Evolutionary conservation across 2,113 vertebrate species (phyloP).

Genomic region (Amphiprion percula): DNA sequence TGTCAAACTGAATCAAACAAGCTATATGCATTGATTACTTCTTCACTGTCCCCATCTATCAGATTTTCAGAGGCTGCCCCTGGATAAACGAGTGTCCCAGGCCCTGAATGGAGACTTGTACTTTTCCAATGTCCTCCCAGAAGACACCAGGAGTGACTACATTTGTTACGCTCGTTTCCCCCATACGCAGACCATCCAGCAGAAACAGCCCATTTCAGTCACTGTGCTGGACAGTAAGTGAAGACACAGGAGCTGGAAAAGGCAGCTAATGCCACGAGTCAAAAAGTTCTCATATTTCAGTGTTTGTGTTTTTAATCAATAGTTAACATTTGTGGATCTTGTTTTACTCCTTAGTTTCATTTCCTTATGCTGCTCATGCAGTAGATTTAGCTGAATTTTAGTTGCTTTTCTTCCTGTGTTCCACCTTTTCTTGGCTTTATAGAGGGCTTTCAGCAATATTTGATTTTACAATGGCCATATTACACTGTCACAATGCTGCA

Average conservation of each 20-base stretch:
- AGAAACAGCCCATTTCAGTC: conserved; percentile 97
- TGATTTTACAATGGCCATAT: conserved; percentile 4
- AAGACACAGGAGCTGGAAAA: not conserved
- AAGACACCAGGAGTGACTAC: conserved; percentile 94
- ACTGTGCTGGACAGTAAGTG: conserved; percentile 92
- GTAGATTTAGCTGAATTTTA: not conserved
- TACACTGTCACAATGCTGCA: not conserved
- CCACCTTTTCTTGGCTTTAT: not conserved
- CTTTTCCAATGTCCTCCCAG: conserved; percentile 94
- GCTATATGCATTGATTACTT: not conserved
- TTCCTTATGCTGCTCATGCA: not conserved
- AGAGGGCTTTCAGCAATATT: not conserved
- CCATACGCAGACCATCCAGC: conserved; percentile 97
- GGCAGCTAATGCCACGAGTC: not conserved
- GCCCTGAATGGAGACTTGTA: conserved; percentile 97
- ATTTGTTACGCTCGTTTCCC: conserved; percentile 99
- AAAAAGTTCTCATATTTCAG: not conserved
- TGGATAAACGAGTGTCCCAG: conserved; percentile 93
- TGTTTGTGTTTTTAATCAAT: not conserved
- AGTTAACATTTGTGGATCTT: not conserved
- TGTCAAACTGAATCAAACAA: not conserved
- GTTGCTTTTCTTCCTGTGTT: not conserved
- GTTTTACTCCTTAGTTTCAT: not conserved
- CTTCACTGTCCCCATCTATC: not conserved
- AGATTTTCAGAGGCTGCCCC: conserved; percentile 94